These are phyloP conservation scores for Leptopilina syphax DNA, from an alignment of 2,888 invertebrate genomes.

Conservation along the genomic window DNA sequence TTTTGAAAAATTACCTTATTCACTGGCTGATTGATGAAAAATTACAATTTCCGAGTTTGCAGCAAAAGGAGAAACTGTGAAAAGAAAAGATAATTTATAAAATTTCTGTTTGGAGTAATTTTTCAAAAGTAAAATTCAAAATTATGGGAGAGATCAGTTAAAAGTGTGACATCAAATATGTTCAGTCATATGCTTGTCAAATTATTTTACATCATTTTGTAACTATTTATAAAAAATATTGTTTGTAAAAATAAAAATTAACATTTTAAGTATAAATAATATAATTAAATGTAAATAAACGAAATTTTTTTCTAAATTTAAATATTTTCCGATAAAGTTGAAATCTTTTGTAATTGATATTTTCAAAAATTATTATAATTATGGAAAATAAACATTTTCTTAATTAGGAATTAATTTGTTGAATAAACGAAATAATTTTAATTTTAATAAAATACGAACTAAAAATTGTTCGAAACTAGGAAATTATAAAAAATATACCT, in stretches of 20 bases:
- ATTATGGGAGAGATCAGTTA: background rate
- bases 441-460: too few relatives aligned
- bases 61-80: too few relatives aligned
- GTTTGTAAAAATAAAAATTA: background rate
- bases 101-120: background rate
- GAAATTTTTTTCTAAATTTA: too few relatives aligned
- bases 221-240: background rate
- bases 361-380: too few relatives aligned
- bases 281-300: too few relatives aligned
- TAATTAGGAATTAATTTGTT: too few relatives aligned
- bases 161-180: constrained; percentile 9
- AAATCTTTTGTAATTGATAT: too few relatives aligned
- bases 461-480: too few relatives aligned
- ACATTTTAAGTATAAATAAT: too few relatives aligned
- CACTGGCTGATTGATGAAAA: background rate
- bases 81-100: background rate
- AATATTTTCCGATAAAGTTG: too few relatives aligned
- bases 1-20: background rate
- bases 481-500: background rate
- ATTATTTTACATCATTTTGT: background rate
- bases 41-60: background rate
- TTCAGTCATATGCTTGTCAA: constrained; percentile 40
- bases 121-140: background rate
- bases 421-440: too few relatives aligned
- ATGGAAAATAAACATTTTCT: too few relatives aligned